These are phyloP conservation scores for Romanomermis culicivorax DNA, from an alignment of 2,888 invertebrate species.

Conservation along the genomic window DNA sequence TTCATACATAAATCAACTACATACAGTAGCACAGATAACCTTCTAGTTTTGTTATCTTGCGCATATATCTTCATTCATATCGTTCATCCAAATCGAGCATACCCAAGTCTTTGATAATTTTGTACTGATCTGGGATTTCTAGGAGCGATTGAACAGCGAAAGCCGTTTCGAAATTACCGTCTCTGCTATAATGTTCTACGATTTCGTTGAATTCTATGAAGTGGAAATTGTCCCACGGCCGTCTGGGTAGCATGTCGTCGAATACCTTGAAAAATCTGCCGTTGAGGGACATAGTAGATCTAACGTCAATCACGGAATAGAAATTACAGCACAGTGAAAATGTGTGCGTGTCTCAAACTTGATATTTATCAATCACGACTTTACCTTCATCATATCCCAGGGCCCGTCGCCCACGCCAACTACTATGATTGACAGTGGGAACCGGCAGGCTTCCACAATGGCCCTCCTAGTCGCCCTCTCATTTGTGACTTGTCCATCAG, in stretches of 20 bases:
- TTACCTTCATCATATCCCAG: constrained; percentile 34
- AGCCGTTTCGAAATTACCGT: constrained; percentile 19
- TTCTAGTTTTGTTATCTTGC: too few species aligned
- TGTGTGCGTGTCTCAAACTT: too few species aligned
- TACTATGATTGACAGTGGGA: constrained; percentile 35
- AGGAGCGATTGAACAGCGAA: constrained; percentile 36
- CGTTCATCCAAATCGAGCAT: constrained; percentile 11
- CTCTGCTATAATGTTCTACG: constrained; percentile 20
- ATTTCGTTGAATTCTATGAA: constrained; percentile 35
- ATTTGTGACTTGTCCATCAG: constrained; percentile 36
- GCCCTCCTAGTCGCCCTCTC: constrained; percentile 34
- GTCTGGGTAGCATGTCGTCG: constrained; percentile 33
- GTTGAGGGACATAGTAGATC: too few species aligned
- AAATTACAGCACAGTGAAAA: constrained; percentile 34
- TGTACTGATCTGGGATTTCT: constrained; percentile 36
- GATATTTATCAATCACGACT: neutral
- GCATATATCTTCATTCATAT: too few species aligned
- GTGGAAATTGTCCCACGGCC: constrained; percentile 38
- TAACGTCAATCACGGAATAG: too few species aligned
- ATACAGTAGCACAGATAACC: too few species aligned
- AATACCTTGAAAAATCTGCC: constrained; percentile 18
- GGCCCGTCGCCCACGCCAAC: constrained; percentile 38
- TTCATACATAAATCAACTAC: too few species aligned
- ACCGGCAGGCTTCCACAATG: constrained; percentile 35
- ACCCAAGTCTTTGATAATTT: constrained; percentile 7